phyloP scores from a whole-genome alignment of 1,140 invertebrate genomes.

The Caenorhabditis latens region DNA sequence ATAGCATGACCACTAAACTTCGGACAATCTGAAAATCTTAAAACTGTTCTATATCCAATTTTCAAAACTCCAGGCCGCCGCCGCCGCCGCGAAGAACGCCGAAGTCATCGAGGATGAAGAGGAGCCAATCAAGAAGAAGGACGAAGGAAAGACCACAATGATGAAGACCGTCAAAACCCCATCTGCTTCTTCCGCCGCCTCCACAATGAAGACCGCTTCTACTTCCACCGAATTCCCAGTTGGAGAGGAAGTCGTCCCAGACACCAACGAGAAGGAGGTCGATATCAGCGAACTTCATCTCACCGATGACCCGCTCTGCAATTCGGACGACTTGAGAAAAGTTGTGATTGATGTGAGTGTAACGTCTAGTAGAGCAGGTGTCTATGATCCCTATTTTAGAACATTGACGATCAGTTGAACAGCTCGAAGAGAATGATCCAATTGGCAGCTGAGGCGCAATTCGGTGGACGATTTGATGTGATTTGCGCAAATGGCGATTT shows the following conservation, averaged over 20 bases:
- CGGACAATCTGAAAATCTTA: neutral
- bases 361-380: neutral
- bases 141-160: constrained; percentile 40
- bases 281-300: constrained; percentile 64
- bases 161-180: constrained; percentile 24
- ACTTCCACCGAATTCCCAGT: constrained; percentile 25
- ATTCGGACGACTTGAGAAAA: constrained; percentile 66
- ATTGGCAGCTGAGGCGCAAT: constrained; percentile 67
- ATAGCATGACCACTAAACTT: too few relatives aligned
- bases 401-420: constrained; percentile 69
- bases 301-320: constrained; percentile 67
- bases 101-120: constrained; percentile 30
- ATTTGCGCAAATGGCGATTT: constrained; percentile 70
- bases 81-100: constrained; percentile 36
- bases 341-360: constrained; percentile 51
- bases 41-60: neutral
- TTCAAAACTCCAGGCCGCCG: constrained; percentile 2
- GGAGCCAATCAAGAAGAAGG: constrained; percentile 40
- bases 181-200: constrained; percentile 40
- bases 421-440: constrained; percentile 69
- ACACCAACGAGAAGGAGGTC: constrained; percentile 57
- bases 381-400: constrained; percentile 30
- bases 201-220: neutral
- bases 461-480: constrained; percentile 66
- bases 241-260: constrained; percentile 48